These are phyloP conservation scores for Neodiprion virginianus DNA, from an alignment of 1,140 invertebrate species.

Conservation along the genomic window DNA sequence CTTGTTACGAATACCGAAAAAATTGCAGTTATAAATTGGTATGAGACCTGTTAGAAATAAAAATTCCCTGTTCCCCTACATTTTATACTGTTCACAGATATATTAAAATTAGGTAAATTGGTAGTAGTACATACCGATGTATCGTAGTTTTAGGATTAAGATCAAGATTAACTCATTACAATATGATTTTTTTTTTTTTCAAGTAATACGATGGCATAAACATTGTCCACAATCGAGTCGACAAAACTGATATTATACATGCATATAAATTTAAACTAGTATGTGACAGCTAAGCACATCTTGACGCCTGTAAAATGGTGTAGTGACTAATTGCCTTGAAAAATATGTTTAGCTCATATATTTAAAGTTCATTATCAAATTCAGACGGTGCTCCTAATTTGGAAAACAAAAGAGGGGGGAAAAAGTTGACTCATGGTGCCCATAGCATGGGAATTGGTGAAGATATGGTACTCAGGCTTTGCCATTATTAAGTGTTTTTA, in stretches of 20 bases:
- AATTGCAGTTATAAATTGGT: constrained; percentile 40
- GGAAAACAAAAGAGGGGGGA: too few species aligned
- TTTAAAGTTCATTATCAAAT: neutral
- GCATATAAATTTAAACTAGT: constrained; percentile 36
- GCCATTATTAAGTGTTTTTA: neutral
- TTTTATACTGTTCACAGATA: constrained; percentile 43
- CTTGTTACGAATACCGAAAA: constrained; percentile 46
- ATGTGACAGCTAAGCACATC: constrained; percentile 42
- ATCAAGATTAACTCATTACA: constrained; percentile 6
- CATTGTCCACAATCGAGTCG: constrained; percentile 18
- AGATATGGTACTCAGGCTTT: neutral
- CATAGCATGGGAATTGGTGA: neutral
- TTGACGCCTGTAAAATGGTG: constrained; percentile 16
- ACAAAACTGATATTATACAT: constrained; percentile 33
- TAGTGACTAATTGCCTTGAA: constrained; percentile 16
- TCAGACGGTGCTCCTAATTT: neutral
- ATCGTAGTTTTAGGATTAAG: constrained; percentile 40
- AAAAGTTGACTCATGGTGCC: neutral
- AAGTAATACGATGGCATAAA: neutral
- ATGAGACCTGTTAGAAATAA: constrained; percentile 45
- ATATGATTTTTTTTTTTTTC: constrained; percentile 9
- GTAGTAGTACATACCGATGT: constrained; percentile 34
- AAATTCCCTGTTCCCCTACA: constrained; percentile 38
- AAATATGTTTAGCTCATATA: constrained; percentile 21
- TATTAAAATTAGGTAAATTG: constrained; percentile 35